Evolutionary conservation across 2,797 vertebrate genomes (phyloP).

Genomic region (Heterohyrax brucei): DNA sequence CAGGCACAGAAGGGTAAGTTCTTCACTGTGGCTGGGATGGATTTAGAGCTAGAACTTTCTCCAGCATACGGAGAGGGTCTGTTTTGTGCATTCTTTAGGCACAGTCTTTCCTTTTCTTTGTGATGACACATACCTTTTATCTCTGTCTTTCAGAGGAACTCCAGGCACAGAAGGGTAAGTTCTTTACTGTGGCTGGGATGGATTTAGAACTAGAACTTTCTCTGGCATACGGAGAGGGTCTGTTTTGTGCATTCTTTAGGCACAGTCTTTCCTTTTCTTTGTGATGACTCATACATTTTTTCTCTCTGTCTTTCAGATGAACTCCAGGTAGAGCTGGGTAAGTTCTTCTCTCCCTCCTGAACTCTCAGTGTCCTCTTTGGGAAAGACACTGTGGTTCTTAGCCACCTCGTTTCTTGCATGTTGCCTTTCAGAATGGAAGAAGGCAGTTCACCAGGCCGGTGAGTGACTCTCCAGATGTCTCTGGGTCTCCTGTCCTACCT

Average conservation of each 20-base stretch:
- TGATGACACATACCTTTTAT: too few species aligned
- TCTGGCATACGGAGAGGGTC: too few species aligned
- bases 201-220: too few species aligned
- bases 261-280: background rate
- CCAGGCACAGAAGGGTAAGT: too few species aligned
- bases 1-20: background rate
- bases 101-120: too few species aligned
- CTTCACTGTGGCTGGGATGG: too few species aligned
- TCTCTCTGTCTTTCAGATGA: constrained; percentile 24
- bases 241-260: too few species aligned
- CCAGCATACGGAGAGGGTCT: too few species aligned
- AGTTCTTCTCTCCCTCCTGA: background rate
- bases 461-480: constrained; percentile 1
- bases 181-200: too few species aligned
- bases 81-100: too few species aligned
- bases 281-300: background rate
- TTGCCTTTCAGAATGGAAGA: constrained; percentile 50
- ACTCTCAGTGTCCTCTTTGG: background rate
- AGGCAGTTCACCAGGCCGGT: background rate
- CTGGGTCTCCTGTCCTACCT: background rate
- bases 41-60: too few species aligned
- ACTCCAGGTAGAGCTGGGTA: background rate
- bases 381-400: background rate
- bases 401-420: background rate
- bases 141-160: too few species aligned